phyloP scores from a whole-genome alignment of 2,797 vertebrate genomes.

The Girardinus metallicus region DNA sequence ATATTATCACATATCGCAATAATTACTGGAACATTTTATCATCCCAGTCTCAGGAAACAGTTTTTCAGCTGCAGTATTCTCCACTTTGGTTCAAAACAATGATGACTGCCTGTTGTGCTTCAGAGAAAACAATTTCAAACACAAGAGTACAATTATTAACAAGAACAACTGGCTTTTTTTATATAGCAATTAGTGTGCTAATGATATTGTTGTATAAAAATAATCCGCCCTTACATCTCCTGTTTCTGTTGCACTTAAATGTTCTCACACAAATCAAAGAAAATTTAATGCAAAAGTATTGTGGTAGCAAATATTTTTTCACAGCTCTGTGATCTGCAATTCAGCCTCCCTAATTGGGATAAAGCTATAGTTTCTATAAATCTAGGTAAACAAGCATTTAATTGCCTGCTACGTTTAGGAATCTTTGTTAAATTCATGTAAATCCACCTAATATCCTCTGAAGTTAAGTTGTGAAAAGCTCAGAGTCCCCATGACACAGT shows the following conservation, averaged over 20 bases:
- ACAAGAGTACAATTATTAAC: background rate
- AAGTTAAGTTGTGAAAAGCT: conserved; percentile 14
- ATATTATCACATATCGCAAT: too few species aligned
- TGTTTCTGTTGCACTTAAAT: background rate
- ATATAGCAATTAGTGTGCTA: background rate
- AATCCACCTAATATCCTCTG: background rate
- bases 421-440: conserved; percentile 3
- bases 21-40: too few species aligned
- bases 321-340: background rate
- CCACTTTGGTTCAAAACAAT: background rate
- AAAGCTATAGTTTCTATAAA: background rate
- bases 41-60: background rate
- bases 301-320: background rate
- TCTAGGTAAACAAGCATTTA: background rate
- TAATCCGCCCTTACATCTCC: background rate
- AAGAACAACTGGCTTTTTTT: background rate
- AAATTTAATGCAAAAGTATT: background rate
- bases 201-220: background rate
- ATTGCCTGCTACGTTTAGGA: background rate
- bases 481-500: conserved; percentile 35
- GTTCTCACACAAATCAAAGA: background rate
- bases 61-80: background rate
- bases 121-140: background rate
- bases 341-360: background rate
- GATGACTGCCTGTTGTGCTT: background rate